Conservation (phyloP, 2,888 invertebrate genomes). For the Tetrapedia diversipes region DNA sequence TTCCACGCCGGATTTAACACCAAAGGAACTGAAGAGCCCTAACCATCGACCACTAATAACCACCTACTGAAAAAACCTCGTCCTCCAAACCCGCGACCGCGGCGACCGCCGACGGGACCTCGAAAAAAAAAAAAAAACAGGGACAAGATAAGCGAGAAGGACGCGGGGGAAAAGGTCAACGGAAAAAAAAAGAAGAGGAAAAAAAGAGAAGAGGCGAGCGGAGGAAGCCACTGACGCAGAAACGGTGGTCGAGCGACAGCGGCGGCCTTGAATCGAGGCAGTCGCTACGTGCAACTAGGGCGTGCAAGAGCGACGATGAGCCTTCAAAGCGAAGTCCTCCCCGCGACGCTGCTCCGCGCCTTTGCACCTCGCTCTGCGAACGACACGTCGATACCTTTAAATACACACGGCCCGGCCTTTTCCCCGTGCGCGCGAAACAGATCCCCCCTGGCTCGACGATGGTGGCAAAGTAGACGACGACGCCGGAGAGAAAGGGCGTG, state of each 20-base stretch:
- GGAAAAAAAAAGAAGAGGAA: too few relatives aligned
- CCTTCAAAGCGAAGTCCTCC: constrained; percentile 58
- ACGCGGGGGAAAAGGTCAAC: background rate
- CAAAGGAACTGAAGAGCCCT: background rate
- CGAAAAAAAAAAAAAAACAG: background rate
- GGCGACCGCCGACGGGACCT: background rate
- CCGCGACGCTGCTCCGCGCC: constrained; percentile 42
- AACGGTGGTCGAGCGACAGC: constrained; percentile 45
- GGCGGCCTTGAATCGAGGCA: constrained; percentile 64
- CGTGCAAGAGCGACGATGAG: constrained; percentile 53
- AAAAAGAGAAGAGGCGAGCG: background rate
- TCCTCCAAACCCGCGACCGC: too few relatives aligned
- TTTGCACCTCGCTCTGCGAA: constrained; percentile 32
- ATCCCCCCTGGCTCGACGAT: too few relatives aligned
- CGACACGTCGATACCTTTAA: constrained; percentile 59
- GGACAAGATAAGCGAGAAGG: too few relatives aligned
- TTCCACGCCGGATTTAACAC: background rate
- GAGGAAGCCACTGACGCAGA: constrained; percentile 46
- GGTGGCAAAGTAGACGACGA: constrained; percentile 1
- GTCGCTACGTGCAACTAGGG: constrained; percentile 63
- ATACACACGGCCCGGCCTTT: constrained; percentile 47
- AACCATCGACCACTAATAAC: background rate
- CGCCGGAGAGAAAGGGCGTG: too few relatives aligned
- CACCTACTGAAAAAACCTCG: too few relatives aligned
- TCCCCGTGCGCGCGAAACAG: constrained; percentile 1